Conservation (phyloP, 2,797 vertebrate species). For the Cygnus olor region DNA sequence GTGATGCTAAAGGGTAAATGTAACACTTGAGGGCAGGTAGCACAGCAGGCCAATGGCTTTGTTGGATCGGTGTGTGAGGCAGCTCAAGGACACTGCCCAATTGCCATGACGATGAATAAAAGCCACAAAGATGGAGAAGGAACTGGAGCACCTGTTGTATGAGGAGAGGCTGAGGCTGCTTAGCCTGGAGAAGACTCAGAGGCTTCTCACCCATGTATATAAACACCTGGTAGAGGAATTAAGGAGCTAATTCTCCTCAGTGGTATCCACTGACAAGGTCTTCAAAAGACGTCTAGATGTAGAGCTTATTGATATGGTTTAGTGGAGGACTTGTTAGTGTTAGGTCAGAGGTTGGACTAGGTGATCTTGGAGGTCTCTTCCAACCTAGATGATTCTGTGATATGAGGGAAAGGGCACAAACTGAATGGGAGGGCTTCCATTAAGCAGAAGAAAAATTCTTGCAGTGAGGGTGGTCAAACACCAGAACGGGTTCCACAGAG, state of each 20-base stretch:
- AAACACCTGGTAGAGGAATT: background rate
- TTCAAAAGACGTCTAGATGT: no score
- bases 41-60: background rate
- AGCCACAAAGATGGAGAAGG: background rate
- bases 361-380: no score
- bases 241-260: background rate
- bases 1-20: background rate
- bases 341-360: no score
- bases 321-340: no score
- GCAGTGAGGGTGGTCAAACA: background rate
- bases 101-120: background rate
- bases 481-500: background rate
- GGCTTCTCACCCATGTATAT: background rate
- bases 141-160: background rate
- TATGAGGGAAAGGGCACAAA: background rate
- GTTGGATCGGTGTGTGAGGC: background rate
- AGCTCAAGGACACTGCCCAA: background rate
- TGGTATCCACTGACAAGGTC: background rate
- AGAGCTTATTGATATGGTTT: no score
- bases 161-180: background rate
- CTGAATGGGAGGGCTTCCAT: background rate
- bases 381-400: no score
- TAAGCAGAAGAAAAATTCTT: background rate
- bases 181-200: background rate
- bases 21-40: background rate